Conservation (phyloP, 2,888 invertebrate species). For the Scaptomyza caliginosa region DNA sequence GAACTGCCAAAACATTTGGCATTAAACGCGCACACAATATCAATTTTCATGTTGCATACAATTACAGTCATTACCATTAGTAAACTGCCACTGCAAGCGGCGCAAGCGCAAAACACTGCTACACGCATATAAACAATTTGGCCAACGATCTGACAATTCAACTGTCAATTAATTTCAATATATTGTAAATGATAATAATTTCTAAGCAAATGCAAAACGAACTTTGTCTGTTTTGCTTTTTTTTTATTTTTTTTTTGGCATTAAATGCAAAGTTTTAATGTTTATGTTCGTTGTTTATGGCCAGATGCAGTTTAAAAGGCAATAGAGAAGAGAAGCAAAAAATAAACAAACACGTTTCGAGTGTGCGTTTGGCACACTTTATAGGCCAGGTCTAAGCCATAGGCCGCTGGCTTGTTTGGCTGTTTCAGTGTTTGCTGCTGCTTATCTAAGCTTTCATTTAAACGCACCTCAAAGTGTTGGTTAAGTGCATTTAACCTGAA, state of each 20-base stretch:
- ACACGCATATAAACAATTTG: constrained; percentile 65
- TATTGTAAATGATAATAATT: constrained; percentile 80
- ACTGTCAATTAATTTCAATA: constrained; percentile 79
- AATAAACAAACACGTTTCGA: constrained; percentile 59
- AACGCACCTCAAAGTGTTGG: constrained; percentile 78
- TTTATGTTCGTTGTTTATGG: constrained; percentile 77
- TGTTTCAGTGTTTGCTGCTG: constrained; percentile 11
- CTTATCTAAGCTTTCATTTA: constrained; percentile 72
- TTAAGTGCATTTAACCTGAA: constrained; percentile 80
- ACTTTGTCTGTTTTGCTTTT: too few relatives aligned
- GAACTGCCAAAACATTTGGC: constrained; percentile 75
- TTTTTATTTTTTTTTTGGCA: constrained; percentile 7
- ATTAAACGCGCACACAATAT: constrained; percentile 74
- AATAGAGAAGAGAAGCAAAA: constrained; percentile 26
- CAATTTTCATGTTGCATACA: constrained; percentile 75
- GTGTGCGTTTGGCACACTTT: constrained; percentile 57
- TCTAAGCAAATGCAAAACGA: constrained; percentile 43
- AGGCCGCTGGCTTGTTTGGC: constrained; percentile 10
- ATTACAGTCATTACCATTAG: constrained; percentile 81
- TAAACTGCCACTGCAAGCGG: constrained; percentile 69
- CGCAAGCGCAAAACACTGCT: constrained; percentile 7
- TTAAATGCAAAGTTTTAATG: constrained; percentile 73
- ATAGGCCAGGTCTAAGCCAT: constrained; percentile 23
- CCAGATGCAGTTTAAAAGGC: constrained; percentile 60
- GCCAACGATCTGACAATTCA: constrained; percentile 79